Percentiles rank a stretch among this genome's conserved stretches.
phyloP scores from a whole-genome alignment of 2,113 vertebrate species.

The Ahaetulla prasina region DNA sequence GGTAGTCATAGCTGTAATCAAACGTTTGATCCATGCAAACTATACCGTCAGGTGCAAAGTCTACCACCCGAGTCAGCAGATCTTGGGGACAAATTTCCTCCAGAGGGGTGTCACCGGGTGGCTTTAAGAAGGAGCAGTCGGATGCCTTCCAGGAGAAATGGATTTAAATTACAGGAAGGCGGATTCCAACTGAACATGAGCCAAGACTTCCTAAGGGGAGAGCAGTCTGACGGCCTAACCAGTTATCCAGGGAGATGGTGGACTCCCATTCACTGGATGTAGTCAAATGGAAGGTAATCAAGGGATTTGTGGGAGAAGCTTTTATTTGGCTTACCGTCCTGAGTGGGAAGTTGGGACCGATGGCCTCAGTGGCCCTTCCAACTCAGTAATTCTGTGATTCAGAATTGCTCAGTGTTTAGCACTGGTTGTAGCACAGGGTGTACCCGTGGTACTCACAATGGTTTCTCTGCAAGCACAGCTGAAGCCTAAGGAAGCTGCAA shows the following conservation, averaged over 20 bases:
- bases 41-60: constrained; percentile 3
- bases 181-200: background rate
- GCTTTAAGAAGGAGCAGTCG: background rate
- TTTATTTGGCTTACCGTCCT: background rate
- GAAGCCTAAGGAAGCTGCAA: background rate
- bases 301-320: background rate
- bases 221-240: background rate
- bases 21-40: background rate
- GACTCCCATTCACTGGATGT: background rate
- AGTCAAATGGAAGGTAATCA: background rate
- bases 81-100: background rate
- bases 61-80: background rate
- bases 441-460: background rate
- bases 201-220: background rate
- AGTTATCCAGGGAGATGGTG: background rate
- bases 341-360: background rate
- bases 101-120: background rate
- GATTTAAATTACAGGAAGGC: background rate
- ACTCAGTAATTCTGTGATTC: background rate
- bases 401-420: background rate
- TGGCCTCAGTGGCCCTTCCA: background rate
- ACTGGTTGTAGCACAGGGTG: background rate
- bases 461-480: background rate
- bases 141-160: background rate
- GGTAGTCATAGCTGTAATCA: constrained; percentile 2